Conservation (phyloP, 2,113 vertebrate species). For the Rattus rattus region DNA sequence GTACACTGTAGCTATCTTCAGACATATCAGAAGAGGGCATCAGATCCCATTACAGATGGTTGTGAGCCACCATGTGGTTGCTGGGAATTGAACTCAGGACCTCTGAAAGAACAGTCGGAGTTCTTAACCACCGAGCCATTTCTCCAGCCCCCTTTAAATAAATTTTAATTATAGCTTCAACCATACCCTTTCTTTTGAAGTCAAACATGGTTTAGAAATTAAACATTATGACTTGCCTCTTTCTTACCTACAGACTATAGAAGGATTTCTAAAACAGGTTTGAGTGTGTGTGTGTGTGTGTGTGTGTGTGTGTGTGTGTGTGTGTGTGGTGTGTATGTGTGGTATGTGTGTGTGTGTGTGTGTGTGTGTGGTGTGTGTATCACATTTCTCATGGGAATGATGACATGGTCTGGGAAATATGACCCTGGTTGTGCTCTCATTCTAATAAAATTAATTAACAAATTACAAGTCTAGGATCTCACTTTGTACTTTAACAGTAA, state of each 20-base stretch:
- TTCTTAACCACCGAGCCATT: too few species aligned
- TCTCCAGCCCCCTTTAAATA: background rate
- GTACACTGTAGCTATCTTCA: too few species aligned
- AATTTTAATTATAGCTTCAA: conserved; percentile 35
- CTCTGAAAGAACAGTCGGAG: too few species aligned
- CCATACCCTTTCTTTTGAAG: background rate
- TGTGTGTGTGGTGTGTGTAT: background rate
- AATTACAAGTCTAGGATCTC: conserved; percentile 27
- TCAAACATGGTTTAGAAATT: background rate
- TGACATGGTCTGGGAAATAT: background rate
- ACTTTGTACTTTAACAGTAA: conserved; percentile 45
- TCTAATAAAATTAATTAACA: conserved; percentile 39
- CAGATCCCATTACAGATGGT: too few species aligned
- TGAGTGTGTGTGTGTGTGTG: background rate
- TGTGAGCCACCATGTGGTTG: too few species aligned
- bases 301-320: background rate
- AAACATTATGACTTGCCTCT: background rate
- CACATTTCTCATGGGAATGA: background rate
- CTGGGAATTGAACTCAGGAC: too few species aligned
- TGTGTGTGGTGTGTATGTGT: background rate
- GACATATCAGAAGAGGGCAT: too few species aligned
- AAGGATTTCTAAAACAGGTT: background rate
- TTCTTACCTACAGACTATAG: background rate
- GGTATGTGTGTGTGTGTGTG: too few species aligned
- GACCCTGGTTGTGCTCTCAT: background rate